Conservation (phyloP, 2,113 vertebrate species). For the Maccullochella peelii region DNA sequence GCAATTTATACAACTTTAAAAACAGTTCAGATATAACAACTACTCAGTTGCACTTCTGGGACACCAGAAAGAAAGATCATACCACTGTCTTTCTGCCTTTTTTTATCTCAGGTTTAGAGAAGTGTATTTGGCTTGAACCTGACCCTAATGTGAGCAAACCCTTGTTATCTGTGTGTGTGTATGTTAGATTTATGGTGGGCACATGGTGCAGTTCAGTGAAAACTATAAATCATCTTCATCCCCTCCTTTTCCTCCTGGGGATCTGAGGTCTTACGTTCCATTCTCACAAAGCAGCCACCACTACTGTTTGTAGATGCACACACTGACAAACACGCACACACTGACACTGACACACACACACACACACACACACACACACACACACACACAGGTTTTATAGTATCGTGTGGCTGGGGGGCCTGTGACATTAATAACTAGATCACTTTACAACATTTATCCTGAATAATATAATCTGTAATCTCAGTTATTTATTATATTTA, state of each 20-base stretch:
- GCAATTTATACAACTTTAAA: background rate
- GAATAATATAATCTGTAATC: constrained; percentile 29
- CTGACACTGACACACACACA: background rate
- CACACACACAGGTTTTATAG: constrained; percentile 3
- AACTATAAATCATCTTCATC: constrained; percentile 78
- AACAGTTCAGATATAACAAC: background rate
- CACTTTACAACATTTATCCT: constrained; percentile 14
- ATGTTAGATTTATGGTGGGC: constrained; percentile 55
- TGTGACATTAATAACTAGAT: constrained; percentile 45
- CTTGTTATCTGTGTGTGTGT: constrained; percentile 31
- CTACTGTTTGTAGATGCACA: constrained; percentile 41
- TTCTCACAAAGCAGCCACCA: constrained; percentile 48
- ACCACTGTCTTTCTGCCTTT: background rate
- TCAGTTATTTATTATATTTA: background rate
- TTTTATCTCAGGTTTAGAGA: constrained; percentile 39
- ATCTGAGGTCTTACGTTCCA: constrained; percentile 69
- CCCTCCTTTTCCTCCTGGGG: constrained; percentile 63
- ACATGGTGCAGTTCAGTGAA: constrained; percentile 72
- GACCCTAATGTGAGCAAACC: constrained; percentile 55
- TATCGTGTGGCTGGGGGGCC: constrained; percentile 27
- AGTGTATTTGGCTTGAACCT: constrained; percentile 52
- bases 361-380: background rate
- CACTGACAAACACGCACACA: background rate
- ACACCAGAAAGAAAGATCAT: constrained; percentile 1
- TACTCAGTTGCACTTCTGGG: constrained; percentile 15